Evolutionary conservation across 1,140 invertebrate species (phyloP), one percentile per base, ranked within the genome.

Genomic region (Heliconius himera): DNA sequence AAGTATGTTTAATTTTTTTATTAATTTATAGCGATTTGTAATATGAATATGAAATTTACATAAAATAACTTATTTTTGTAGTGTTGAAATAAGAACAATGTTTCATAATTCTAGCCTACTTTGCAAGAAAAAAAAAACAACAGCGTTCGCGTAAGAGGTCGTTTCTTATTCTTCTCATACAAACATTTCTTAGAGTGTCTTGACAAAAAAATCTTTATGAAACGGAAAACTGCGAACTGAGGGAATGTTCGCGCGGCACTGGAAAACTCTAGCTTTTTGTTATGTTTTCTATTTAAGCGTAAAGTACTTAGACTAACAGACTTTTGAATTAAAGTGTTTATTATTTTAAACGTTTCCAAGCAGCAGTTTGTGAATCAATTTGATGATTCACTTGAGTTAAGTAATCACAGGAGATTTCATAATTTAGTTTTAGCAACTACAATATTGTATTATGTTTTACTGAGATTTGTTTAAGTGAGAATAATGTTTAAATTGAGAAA

Each of bases 121-220:
- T 66, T 66, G 54, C 54, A n/a, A 60, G 29, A 74, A 76, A 70
- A 66, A 29, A 75, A 54, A 26, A 76, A 49, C 74, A 76, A 76
- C 74, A 76, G 8, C 41, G 36, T 76, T 76, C 74, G 60, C 60
- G 38, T 76, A 76, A 76, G 74, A 76, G 36, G 60, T 60, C 60
- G 54, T 76, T 76, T 76, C 74, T 76, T 76, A 76, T 70, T 76
- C 74, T 66, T 75, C 38, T 22, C 54, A 70, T 70, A 76, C 60
- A 54, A 70, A 60, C 60, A 76, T 76, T 76, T 76, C 38, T 38
- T n/a, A 13, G 74, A 76, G 74, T 66, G 46, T 41, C 74, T 76
- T 70, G 56, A 76, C 74, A 70, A 49, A 75, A 76, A 75, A 76
- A 76, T 41, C 16, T 66, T 76, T 18, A 70, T 18, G 60, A 46